Conservation (phyloP, 2,113 vertebrate genomes). For the Scatophagus argus region DNA sequence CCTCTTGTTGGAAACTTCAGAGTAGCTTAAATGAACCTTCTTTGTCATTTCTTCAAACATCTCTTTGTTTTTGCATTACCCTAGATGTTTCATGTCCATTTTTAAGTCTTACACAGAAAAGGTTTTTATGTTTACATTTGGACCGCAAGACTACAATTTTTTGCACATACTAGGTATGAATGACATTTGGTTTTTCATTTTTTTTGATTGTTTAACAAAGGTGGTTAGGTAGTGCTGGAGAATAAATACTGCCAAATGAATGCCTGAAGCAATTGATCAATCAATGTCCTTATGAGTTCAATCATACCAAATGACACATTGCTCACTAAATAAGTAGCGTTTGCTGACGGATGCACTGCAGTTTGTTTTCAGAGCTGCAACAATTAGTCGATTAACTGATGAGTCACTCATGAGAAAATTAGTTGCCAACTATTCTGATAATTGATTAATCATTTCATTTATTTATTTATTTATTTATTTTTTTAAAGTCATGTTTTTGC, state of each 20-base stretch:
- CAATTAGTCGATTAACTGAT: too few species aligned
- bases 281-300: background rate
- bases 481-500: too few species aligned
- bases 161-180: background rate
- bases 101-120: background rate
- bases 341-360: background rate
- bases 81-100: background rate
- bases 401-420: too few species aligned
- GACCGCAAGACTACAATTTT: too few species aligned
- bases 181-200: background rate
- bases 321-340: background rate
- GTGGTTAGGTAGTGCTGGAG: background rate
- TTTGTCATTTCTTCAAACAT: background rate
- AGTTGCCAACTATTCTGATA: too few species aligned
- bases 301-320: background rate
- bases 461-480: too few species aligned
- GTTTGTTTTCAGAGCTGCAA: too few species aligned
- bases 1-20: slow-evolving; percentile 1
- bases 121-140: background rate
- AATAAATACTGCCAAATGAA: background rate
- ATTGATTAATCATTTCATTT: too few species aligned
- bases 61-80: background rate
- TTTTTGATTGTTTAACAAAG: background rate
- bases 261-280: background rate
- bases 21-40: slow-evolving; percentile 6